Evolutionary conservation across 2,113 vertebrate genomes (phyloP), one percentile per base, ranked within the genome.

Genomic region (Odobenus rosmarus): DNA sequence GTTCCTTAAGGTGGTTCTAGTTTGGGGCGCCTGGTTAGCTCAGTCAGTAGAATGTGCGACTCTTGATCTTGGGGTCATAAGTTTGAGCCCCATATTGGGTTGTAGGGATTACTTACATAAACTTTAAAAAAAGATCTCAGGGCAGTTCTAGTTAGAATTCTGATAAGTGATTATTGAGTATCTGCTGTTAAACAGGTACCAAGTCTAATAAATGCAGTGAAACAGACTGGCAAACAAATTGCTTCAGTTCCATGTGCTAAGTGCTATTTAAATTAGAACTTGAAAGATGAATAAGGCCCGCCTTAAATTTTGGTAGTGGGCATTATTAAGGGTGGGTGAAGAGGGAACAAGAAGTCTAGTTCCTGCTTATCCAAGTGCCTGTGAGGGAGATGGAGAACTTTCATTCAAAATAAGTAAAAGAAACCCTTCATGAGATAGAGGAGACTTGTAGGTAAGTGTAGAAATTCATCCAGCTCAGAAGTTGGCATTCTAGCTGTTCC

Each of bases 331-430:
- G 77, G 7, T 85, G 31, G 71, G 18, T 21, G 8, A 87, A 19
- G 57, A 89, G 71, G 39, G 23, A 87, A 87, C 71, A 42, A 10
- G 46, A 71, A 77, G n/a, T 55, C 59, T 21, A 92, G 1, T 57
- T 95, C 5, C 72, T 93, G 18, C 59, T 94, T 90, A 93, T 88
- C 61, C n/a, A 64, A 28, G 46, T 91, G 21, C 8, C 42, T 82
- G 0, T n/a, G n/a, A 87, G 15, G 79, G 23, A 67, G 33, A 59
- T 12, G 49, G 0, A 72, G 76, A 82, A 89, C 36, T 46, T 74
- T 79, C 57, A 7, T 84, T 61, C 94, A 88, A 93, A 72, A 55
- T 83, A 33, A 87, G 49, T 85, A 4, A 69, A 96, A 88, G n/a
- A 90, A 83, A 46, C 23, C 46, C 15, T 95, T 53, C n/a, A 31